Evolutionary conservation across 2,113 vertebrate species (phyloP), one percentile per base, ranked within the genome.

Genomic region (Pedionomus torquatus): DNA sequence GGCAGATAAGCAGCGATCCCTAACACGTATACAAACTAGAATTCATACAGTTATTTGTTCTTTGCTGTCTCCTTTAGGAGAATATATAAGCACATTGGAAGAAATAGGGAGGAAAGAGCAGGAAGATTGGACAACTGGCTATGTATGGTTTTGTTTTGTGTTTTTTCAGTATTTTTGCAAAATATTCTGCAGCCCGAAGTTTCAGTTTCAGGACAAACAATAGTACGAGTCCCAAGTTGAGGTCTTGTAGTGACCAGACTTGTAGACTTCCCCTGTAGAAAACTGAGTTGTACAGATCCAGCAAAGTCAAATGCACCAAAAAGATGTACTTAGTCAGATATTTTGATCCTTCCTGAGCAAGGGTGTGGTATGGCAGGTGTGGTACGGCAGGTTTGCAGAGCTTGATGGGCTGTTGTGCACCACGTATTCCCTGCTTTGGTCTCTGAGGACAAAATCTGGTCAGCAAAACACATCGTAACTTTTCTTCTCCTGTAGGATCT

Each of bases 61-160:
- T 79, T 86, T 79, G 48, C 17, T 5, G 4, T 52, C 26, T 89
- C 43, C 30, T 87, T 78, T 64, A 54, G n/a, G 37, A 76, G 76
- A 18, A 35, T 55, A 4, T 11, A 4, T 19, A 41, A 65, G 25
- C 18, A 57, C 3, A 7, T 21, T 65, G 35, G 28, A 68, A n/a
- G 7, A 65, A 54, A 24, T 10, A 61, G 31, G 20, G 46, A 44
- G 54, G 70, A 63, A 80, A 49, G 12, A 79, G 35, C 52, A 76
- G 51, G 17, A 87, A 10, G 13, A 74, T 48, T 43, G 26, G 33
- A 41, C 30, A 52, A 24, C 24, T 74, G 43, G 33, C 60, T 88
- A 14, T 4, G 0, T 54, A 1, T 1, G 9, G 0, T 71, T 91
- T 82, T 82, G 24, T 2, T 85, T 81, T 55, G 14, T 33, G 11